Evolutionary conservation across 2,888 invertebrate species (phyloP).

Genomic region (Brachynemurus nebulosus): DNA sequence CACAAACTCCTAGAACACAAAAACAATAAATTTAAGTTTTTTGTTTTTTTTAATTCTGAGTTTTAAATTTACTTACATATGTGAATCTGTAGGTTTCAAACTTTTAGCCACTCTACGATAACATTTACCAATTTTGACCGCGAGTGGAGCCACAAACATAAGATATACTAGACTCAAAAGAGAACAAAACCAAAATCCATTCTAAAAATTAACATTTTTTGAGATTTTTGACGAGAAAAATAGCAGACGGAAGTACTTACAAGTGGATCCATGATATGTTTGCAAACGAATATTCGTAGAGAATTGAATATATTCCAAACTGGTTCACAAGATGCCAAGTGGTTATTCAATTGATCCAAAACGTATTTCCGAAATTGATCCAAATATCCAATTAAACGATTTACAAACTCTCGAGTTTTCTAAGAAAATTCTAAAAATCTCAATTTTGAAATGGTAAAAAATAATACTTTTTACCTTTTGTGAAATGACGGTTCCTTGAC

Average conservation of each 20-base stretch:
- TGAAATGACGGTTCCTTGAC: slow-evolving; percentile 55
- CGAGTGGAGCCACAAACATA: slow-evolving; percentile 27
- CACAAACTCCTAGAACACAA: neutral
- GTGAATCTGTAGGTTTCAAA: neutral
- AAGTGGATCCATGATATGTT: slow-evolving; percentile 48
- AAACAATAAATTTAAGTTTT: too few species aligned
- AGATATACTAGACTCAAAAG: slow-evolving; percentile 29
- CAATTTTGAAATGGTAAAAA: neutral
- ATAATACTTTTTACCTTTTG: slow-evolving; percentile 38
- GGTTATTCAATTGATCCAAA: slow-evolving; percentile 42
- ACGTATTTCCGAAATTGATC: slow-evolving; percentile 55
- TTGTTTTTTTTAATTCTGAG: neutral
- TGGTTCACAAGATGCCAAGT: slow-evolving; percentile 56
- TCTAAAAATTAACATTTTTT: slow-evolving; percentile 21
- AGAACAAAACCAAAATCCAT: slow-evolving; percentile 25
- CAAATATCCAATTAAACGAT: slow-evolving; percentile 47
- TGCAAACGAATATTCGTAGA: slow-evolving; percentile 44
- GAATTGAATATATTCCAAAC: slow-evolving; percentile 57
- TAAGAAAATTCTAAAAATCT: slow-evolving; percentile 5
- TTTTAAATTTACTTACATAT: neutral
- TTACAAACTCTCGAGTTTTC: slow-evolving; percentile 30
- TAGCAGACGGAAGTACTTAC: slow-evolving; percentile 29
- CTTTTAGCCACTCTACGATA: slow-evolving; percentile 22
- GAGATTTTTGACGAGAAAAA: neutral
- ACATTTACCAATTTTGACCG: slow-evolving; percentile 27